Conservation (phyloP, 2,888 invertebrate genomes). For the Dorcus parallelipipedus region DNA sequence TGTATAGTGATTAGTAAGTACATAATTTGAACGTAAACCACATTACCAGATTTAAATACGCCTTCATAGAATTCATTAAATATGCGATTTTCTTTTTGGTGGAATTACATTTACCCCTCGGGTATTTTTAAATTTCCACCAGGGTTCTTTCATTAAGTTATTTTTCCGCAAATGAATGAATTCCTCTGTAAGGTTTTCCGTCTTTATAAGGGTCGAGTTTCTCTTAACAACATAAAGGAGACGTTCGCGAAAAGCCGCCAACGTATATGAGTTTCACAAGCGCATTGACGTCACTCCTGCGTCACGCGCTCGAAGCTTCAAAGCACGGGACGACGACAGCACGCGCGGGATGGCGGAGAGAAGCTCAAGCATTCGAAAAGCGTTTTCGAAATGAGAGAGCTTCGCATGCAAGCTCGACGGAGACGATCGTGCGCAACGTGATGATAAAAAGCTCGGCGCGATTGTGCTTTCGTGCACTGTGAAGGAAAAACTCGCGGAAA, state of each 20-base stretch:
- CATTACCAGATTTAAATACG: too few species aligned
- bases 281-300: conserved; percentile 33
- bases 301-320: conserved; percentile 24
- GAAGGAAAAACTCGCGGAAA: neutral
- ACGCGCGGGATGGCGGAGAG: neutral
- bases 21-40: too few species aligned
- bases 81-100: too few species aligned
- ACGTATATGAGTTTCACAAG: conserved; percentile 7
- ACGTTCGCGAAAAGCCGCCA: neutral
- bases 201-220: too few species aligned
- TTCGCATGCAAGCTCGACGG: neutral
- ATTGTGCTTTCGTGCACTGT: neutral
- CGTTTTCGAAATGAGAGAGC: neutral
- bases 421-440: neutral
- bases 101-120: too few species aligned
- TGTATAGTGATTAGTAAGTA: too few species aligned
- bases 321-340: neutral
- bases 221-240: too few species aligned
- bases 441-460: neutral
- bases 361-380: neutral
- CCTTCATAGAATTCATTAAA: too few species aligned
- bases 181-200: too few species aligned
- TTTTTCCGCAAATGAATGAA: too few species aligned
- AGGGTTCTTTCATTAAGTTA: too few species aligned
- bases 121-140: too few species aligned